Conservation (phyloP, 2,888 invertebrate genomes). For the Ernsta delagoae region DNA sequence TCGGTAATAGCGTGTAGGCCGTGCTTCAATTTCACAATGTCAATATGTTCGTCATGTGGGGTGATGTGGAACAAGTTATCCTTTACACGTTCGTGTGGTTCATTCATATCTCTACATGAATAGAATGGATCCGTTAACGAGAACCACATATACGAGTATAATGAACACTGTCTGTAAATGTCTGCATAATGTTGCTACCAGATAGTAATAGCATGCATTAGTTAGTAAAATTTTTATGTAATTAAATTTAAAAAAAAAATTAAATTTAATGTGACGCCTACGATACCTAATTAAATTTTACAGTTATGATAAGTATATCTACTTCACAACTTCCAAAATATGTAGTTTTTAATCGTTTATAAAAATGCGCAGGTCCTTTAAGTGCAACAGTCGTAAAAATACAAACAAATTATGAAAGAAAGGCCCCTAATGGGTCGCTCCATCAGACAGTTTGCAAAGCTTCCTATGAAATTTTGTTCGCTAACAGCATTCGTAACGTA, state of each 20-base stretch:
- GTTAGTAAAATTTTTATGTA: no score
- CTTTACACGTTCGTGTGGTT: background rate
- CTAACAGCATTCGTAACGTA: slow-evolving; percentile 59
- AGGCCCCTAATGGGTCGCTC: slow-evolving; percentile 76
- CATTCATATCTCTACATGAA: background rate
- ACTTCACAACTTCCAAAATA: no score
- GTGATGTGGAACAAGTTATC: background rate
- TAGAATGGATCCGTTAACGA: slow-evolving; percentile 54
- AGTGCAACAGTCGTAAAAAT: slow-evolving; percentile 61
- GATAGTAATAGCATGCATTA: no score
- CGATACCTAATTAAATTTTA: no score
- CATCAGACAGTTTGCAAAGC: slow-evolving; percentile 80
- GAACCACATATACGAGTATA: no score
- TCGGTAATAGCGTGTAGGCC: slow-evolving; percentile 69
- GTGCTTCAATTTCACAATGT: slow-evolving; percentile 55
- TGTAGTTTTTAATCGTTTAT: background rate
- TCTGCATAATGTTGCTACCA: no score
- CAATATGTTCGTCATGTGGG: slow-evolving; percentile 48
- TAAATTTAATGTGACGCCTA: no score
- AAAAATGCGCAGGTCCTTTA: background rate
- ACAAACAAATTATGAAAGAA: slow-evolving; percentile 84
- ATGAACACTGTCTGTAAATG: no score
- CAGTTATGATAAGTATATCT: no score
- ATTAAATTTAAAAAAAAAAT: no score
- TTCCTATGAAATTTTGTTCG: slow-evolving; percentile 84